Conservation (phyloP, 2,113 vertebrate species). For the Glaucomys volans region DNA sequence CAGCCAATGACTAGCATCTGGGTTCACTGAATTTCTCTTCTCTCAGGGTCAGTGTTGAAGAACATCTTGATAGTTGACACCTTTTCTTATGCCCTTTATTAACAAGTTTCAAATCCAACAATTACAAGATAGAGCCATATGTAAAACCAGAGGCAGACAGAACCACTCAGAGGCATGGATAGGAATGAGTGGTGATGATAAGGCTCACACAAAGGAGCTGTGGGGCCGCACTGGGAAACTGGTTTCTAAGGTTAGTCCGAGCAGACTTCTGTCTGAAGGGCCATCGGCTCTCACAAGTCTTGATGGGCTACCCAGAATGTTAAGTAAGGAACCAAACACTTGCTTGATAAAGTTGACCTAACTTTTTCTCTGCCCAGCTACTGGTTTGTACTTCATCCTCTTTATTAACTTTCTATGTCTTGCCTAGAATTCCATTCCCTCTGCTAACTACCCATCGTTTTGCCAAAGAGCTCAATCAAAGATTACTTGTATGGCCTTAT, state of each 20-base stretch:
- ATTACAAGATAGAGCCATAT: not conserved
- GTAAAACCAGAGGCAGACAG: not conserved
- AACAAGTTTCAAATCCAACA: not conserved
- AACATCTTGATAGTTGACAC: not conserved
- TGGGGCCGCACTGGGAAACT: not conserved
- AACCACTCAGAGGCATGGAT: not conserved
- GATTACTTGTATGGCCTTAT: not conserved
- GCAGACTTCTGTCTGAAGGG: not conserved
- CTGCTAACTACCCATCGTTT: not conserved
- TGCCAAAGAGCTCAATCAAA: not conserved
- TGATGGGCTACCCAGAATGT: not conserved
- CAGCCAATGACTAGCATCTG: accelerated
- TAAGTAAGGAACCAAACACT: not conserved
- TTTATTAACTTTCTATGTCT: not conserved
- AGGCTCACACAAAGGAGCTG: not conserved
- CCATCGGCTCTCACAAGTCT: not conserved
- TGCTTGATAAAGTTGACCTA: not conserved
- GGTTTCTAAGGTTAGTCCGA: no score
- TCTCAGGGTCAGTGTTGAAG: not conserved
- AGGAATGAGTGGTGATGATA: no score
- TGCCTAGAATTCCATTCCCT: not conserved
- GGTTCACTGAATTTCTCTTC: not conserved
- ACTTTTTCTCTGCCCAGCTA: not conserved
- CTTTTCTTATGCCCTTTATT: not conserved
- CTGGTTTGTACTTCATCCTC: not conserved